Evolutionary conservation across 2,797 vertebrate species (phyloP).

Genomic region (Cephalopachus bancanus): DNA sequence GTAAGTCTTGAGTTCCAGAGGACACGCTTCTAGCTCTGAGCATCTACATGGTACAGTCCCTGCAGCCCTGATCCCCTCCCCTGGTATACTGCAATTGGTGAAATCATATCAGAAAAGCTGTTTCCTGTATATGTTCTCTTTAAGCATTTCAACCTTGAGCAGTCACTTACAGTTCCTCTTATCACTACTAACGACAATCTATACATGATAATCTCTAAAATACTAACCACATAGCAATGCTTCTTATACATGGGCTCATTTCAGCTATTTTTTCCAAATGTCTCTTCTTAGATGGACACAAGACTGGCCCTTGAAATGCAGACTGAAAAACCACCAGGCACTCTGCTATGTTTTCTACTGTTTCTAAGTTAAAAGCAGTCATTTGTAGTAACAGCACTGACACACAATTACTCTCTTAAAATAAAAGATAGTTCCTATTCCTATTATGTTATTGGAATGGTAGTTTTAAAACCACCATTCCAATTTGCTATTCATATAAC

Average conservation of each 20-base stretch:
- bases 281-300: conserved; percentile 36
- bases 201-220: background rate
- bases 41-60: background rate
- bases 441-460: background rate
- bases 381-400: conserved; percentile 18
- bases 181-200: conserved; percentile 46
- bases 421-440: background rate
- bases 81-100: background rate
- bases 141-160: conserved; percentile 46
- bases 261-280: background rate
- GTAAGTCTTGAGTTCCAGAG: background rate
- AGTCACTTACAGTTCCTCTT: conserved; percentile 39
- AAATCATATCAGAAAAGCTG: background rate
- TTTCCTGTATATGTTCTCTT: conserved; percentile 10
- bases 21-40: background rate
- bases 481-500: conserved; percentile 29
- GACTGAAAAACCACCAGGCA: background rate
- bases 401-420: background rate
- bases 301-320: conserved; percentile 15
- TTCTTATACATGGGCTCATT: background rate
- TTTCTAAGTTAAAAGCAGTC: conserved; percentile 18
- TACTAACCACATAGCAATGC: background rate
- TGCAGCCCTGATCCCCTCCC: background rate
- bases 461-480: background rate
- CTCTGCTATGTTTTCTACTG: background rate